Percentiles rank a stretch among this genome's conserved stretches.
phyloP scores from a whole-genome alignment of 2,888 invertebrate genomes.

The Plagodis pulveraria region DNA sequence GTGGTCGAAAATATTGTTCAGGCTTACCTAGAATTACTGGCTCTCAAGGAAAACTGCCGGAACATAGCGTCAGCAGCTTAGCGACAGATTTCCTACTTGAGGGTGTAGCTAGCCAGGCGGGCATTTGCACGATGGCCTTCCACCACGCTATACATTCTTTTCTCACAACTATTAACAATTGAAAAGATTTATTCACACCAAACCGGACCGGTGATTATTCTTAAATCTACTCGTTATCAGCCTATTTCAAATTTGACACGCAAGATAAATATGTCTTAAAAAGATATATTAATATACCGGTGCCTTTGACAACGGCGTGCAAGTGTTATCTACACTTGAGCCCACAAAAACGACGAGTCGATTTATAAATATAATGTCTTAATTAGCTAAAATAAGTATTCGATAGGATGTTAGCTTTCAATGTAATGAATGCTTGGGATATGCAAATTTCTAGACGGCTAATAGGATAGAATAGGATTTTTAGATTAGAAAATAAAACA shows the following conservation, averaged over 20 bases:
- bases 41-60: too few relatives aligned
- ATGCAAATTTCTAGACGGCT: constrained; percentile 9
- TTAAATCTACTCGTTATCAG: constrained; percentile 48
- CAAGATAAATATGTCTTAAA: constrained; percentile 57
- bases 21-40: too few relatives aligned
- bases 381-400: constrained; percentile 65
- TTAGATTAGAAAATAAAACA: too few relatives aligned
- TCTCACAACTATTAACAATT: neutral
- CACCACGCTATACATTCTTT: too few relatives aligned
- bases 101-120: too few relatives aligned
- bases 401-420: constrained; percentile 37
- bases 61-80: too few relatives aligned
- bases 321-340: constrained; percentile 46
- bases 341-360: constrained; percentile 48
- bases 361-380: constrained; percentile 57
- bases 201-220: constrained; percentile 24
- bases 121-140: too few relatives aligned
- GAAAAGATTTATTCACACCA: constrained; percentile 5
- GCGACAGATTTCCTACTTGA: too few relatives aligned
- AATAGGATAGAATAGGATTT: neutral
- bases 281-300: constrained; percentile 42
- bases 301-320: constrained; percentile 45
- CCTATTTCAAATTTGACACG: constrained; percentile 71
- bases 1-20: too few relatives aligned
- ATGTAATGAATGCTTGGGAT: constrained; percentile 10